Conservation (phyloP, 2,888 invertebrate genomes). For the Caenorhabditis japonica region DNA sequence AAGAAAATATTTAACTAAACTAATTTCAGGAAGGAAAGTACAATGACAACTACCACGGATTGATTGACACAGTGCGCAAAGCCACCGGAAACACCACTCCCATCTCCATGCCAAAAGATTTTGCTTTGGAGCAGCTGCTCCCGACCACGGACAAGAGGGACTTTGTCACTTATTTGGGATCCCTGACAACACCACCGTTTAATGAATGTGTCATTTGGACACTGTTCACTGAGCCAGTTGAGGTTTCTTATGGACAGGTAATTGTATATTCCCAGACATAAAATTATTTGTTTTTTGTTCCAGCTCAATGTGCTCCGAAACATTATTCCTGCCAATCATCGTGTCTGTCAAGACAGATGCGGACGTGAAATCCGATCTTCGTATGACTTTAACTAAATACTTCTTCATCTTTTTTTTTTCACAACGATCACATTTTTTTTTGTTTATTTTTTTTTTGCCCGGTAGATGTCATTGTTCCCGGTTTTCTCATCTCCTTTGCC, state of each 20-base stretch:
- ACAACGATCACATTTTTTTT: background rate
- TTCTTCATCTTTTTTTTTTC: background rate
- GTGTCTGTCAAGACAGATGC: slow-evolving; percentile 67
- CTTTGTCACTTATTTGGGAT: slow-evolving; percentile 78
- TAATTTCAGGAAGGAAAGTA: slow-evolving; percentile 60
- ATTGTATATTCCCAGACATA: too few relatives aligned
- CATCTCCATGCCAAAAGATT: slow-evolving; percentile 56
- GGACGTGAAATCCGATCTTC: slow-evolving; percentile 66
- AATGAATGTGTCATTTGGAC: slow-evolving; percentile 78
- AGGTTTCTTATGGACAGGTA: slow-evolving; percentile 74
- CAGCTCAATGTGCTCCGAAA: slow-evolving; percentile 67
- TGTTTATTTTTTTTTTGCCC: background rate
- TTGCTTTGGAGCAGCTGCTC: slow-evolving; percentile 53
- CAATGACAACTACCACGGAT: slow-evolving; percentile 59
- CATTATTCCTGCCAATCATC: slow-evolving; percentile 66
- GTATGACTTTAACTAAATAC: slow-evolving; percentile 22
- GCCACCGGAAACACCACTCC: slow-evolving; percentile 53
- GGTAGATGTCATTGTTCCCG: too few relatives aligned
- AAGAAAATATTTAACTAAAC: background rate
- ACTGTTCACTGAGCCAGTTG: slow-evolving; percentile 76
- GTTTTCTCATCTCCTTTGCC: too few relatives aligned
- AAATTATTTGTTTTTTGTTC: too few relatives aligned
- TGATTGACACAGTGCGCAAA: slow-evolving; percentile 62
- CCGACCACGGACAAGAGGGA: slow-evolving; percentile 68
- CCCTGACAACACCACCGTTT: slow-evolving; percentile 78